Evolutionary conservation across 1,140 invertebrate genomes (phyloP).

Genomic region (Hirudo medicinalis): DNA sequence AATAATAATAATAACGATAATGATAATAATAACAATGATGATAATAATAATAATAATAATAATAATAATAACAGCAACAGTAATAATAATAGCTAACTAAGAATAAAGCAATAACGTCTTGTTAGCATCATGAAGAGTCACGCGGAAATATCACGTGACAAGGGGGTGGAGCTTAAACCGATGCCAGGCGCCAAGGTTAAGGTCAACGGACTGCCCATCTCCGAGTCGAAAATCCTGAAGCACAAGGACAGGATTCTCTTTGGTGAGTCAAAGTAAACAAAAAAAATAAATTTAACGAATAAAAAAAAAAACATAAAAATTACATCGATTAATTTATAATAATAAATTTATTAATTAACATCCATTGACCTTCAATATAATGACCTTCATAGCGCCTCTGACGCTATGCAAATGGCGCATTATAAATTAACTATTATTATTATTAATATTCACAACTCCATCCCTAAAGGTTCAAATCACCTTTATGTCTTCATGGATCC

Average conservation of each 20-base stretch:
- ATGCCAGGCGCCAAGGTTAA: constrained; percentile 36
- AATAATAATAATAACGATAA: no score
- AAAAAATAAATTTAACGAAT: not conserved
- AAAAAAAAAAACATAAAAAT: no score
- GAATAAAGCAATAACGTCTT: not conserved
- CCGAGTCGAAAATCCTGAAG: constrained; percentile 28
- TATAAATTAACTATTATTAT: no score
- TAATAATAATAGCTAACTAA: no score
- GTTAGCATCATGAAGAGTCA: constrained; percentile 39
- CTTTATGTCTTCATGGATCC: constrained; percentile 41
- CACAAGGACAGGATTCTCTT: constrained; percentile 41
- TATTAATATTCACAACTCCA: no score
- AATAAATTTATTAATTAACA: not conserved
- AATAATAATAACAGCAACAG: not conserved
- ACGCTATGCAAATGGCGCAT: no score
- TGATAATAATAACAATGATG: no score
- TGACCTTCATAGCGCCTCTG: no score
- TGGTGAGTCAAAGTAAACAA: constrained; percentile 29
- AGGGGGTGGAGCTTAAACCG: constrained; percentile 32
- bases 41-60: not conserved
- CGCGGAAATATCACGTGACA: constrained; percentile 32
- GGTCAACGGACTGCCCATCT: constrained; percentile 38
- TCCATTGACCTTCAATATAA: no score
- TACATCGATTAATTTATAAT: no score
- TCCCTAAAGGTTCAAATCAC: constrained; percentile 38